Conservation (phyloP, 2,113 vertebrate genomes). For the Notothenia rossii region DNA sequence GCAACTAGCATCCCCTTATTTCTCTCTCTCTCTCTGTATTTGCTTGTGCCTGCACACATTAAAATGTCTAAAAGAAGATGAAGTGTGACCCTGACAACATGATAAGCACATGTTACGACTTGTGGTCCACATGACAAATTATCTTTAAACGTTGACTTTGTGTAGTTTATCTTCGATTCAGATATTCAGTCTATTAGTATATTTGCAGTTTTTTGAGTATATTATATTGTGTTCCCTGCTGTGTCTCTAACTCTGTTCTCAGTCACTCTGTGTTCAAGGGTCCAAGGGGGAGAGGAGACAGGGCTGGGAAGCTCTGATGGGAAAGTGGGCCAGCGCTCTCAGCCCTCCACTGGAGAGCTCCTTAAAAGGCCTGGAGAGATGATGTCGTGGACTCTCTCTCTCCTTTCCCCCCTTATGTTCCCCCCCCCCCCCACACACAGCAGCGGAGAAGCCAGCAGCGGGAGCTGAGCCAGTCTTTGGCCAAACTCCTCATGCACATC, state of each 20-base stretch:
- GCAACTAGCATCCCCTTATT: conserved; percentile 23
- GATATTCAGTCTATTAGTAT: background rate
- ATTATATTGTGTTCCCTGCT: conserved; percentile 30
- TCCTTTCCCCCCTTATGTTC: conserved; percentile 49
- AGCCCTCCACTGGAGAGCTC: conserved; percentile 82
- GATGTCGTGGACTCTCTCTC: conserved; percentile 78
- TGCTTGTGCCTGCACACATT: conserved; percentile 25
- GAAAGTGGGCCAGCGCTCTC: conserved; percentile 81
- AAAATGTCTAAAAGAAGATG: conserved; percentile 53
- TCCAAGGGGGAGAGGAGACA: conserved; percentile 65
- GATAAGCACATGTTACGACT: conserved; percentile 20
- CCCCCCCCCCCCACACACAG: conserved; percentile 43
- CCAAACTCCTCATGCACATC: conserved; percentile 75
- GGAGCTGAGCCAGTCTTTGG: conserved; percentile 57
- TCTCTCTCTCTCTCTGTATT: conserved; percentile 30
- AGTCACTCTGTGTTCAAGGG: conserved; percentile 55
- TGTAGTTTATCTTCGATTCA: conserved; percentile 2
- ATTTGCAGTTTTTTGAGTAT: conserved; percentile 22
- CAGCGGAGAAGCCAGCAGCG: conserved; percentile 60
- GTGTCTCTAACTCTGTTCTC: conserved; percentile 40
- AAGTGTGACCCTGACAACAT: conserved; percentile 43
- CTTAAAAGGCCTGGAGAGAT: conserved; percentile 87
- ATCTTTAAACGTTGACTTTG: background rate
- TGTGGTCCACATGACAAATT: conserved; percentile 11
- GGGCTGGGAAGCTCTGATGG: conserved; percentile 74